These are phyloP conservation scores for Stenurella melanura DNA, from an alignment of 2,888 invertebrate species.

Conservation along the genomic window DNA sequence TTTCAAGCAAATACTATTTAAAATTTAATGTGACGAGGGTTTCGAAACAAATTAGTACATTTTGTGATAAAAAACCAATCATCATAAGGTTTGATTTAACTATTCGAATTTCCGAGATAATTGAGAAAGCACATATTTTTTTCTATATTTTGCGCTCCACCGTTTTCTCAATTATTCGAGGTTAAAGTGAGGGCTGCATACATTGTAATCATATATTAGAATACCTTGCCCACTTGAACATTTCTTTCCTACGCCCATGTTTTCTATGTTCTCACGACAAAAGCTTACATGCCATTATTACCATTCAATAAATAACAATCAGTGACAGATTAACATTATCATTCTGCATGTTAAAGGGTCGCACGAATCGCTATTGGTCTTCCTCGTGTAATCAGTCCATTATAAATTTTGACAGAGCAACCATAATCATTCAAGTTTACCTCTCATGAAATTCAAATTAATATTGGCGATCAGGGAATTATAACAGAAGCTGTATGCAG, in stretches of 20 bases:
- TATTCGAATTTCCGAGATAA: too few species aligned
- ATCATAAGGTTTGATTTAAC: too few species aligned
- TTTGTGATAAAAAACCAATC: too few species aligned
- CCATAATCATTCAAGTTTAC: background rate
- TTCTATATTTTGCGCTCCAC: too few species aligned
- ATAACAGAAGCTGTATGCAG: too few species aligned
- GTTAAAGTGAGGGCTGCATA: too few species aligned
- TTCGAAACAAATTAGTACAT: too few species aligned
- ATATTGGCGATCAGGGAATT: background rate
- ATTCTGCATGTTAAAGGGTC: slow-evolving; percentile 29
- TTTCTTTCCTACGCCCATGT: slow-evolving; percentile 13
- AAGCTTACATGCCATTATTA: slow-evolving; percentile 28
- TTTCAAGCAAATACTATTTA: too few species aligned
- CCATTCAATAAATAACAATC: slow-evolving; percentile 38
- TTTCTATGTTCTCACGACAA: slow-evolving; percentile 33
- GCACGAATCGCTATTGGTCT: slow-evolving; percentile 31
- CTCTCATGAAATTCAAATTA: background rate
- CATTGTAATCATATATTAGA: too few species aligned
- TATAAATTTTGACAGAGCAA: slow-evolving; percentile 17
- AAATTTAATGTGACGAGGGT: too few species aligned
- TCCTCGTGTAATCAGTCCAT: slow-evolving; percentile 25
- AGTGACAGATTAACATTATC: slow-evolving; percentile 35
- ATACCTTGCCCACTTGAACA: background rate
- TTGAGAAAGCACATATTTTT: too few species aligned
- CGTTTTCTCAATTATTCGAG: too few species aligned